Evolutionary conservation across 2,113 vertebrate species (phyloP), one percentile per base, ranked within the genome.

Genomic region (Climacteris rufus): DNA sequence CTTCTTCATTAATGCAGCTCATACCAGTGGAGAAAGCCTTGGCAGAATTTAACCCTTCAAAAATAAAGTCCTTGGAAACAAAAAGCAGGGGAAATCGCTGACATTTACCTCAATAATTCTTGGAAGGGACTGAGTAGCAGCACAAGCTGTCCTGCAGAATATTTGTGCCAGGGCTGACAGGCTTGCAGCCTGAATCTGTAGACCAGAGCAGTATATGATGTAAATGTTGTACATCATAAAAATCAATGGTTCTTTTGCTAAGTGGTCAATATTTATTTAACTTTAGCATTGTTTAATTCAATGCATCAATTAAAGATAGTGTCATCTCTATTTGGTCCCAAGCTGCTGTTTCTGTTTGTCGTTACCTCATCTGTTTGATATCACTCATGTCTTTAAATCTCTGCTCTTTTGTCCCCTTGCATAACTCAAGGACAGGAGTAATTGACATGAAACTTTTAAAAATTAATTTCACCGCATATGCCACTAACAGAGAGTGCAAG

Each of bases 261-360:
- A 99, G 99, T 99, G 99, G 98, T 99, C 99, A 98, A 99, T 99
- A 99, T 99, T 99, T 99, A 98, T 98, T 99, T 99, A 98, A 98
- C 97, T 98, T 98, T 97, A 98, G 96, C 96, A 98, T 98, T 98
- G 97, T 98, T 99, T 99, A 99, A 99, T 99, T 99, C 98, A 98
- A 98, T 98, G 98, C 98, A 98, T 98, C 98, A 99, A 99, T 99
- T 99, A 99, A 98, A 98, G 98, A 98, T 98, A 98, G 98, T 98
- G 98, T 99, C 99, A 99, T 98, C 98, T 98, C 98, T 99, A 98
- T 99, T 98, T 95, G 96, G 97, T 98, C 98, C 97, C 94, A 96
- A 97, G 98, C 97, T 98, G 96, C 98, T 97, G 98, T 98, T 98
- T 98, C 98, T 98, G 98, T 98, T 98, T 98, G 98, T 97, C 97